These are phyloP conservation scores for Cyprinodon diabolis DNA, from an alignment of 2,797 vertebrate genomes.

Conservation along the genomic window DNA sequence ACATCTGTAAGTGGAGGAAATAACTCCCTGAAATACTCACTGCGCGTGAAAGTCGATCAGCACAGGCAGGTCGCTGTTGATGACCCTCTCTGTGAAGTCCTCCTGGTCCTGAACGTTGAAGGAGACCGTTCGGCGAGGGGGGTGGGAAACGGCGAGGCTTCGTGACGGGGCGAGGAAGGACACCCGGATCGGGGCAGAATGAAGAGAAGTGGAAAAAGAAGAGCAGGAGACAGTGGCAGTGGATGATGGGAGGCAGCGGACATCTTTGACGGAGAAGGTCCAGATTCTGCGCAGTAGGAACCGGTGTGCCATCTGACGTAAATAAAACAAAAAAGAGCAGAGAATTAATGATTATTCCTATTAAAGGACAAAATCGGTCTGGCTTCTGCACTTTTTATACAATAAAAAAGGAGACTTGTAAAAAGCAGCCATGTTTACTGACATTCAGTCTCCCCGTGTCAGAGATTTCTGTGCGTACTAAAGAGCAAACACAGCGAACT, in stretches of 20 bases:
- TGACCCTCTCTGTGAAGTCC: slow-evolving; percentile 92
- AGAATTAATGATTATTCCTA: background rate
- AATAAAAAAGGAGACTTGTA: slow-evolving; percentile 16
- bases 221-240: slow-evolving; percentile 14
- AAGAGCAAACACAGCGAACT: background rate
- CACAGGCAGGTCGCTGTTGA: slow-evolving; percentile 90
- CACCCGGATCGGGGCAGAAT: slow-evolving; percentile 32
- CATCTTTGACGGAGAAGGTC: slow-evolving; percentile 67
- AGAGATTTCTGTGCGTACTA: background rate
- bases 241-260: slow-evolving; percentile 55
- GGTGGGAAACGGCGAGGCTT: slow-evolving; percentile 56
- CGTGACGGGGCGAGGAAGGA: slow-evolving; percentile 56
- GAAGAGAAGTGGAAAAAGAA: slow-evolving; percentile 53
- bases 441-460: slow-evolving; percentile 3
- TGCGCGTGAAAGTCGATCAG: slow-evolving; percentile 95
- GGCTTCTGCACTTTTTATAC: background rate
- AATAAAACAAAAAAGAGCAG: slow-evolving; percentile 3
- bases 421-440: slow-evolving; percentile 25
- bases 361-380: background rate
- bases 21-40: slow-evolving; percentile 79
- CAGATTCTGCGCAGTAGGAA: slow-evolving; percentile 80
- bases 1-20: too few species aligned
- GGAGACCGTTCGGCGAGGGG: slow-evolving; percentile 71
- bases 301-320: slow-evolving; percentile 88
- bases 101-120: slow-evolving; percentile 93